Base-by-base conservation (phyloP, 2,797 vertebrate species). In the Bradypus variegatus region DNA sequence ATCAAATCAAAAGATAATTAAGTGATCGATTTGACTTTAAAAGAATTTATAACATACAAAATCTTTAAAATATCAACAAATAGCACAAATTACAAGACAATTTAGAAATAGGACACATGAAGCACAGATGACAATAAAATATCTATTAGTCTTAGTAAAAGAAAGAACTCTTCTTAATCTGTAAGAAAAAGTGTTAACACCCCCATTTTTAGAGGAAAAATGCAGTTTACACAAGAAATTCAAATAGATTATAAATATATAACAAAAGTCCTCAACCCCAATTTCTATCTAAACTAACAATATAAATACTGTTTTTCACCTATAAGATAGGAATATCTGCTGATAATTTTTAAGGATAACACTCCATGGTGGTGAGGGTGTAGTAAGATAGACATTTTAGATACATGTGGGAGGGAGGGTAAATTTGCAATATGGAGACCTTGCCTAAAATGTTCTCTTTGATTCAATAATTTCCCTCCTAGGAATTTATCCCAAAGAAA, bases 1-100 rank as follows among this genome's bases (percentile, higher is more conserved):
- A 70, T 73, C 10, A 88, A 75, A 72, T 58, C 55, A 82, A 70
- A 88, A 72, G 29, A 55, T 29, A 84, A 53, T 31, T 16, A 25
- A 64, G 10, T 45, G 36, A 45, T 53, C 65, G 58, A 60, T 85
- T 62, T 81, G n/a, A 75, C 65, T 67, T 14, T 78, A 9, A 36
- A 73, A 38, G 27, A 67, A 91, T 89, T 75, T 77, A 18, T 21
- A 58, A 31, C 19, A 81, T 72, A 29, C 27, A 55, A 60, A 78
- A 78, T 90, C 16, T 14, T 91, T 69, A 91, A 85, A 88, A 78
- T 73, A 65, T 36, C 60, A 88, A 72, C 72, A 84, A 85, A 86
- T 65, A 73, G 88, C 75, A 41, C 21, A 90, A 91, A 89, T 64
- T 38, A 48, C 48, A 45, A 90, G 29, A 78, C 27, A 85, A 48